Conservation (phyloP, 2,113 vertebrate genomes). For the Ochotona curzoniae region DNA sequence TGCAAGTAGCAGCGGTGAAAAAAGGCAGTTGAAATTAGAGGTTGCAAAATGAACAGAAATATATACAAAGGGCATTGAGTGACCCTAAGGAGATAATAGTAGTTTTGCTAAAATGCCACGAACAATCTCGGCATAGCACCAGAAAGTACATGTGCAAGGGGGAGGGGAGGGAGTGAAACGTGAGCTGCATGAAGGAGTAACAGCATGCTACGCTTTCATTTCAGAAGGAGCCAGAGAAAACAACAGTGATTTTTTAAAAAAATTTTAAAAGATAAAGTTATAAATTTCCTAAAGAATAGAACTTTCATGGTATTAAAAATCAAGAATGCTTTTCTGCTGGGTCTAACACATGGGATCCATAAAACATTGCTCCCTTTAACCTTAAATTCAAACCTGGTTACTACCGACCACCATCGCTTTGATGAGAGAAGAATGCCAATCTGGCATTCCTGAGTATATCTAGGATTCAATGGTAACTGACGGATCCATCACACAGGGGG, state of each 20-base stretch:
- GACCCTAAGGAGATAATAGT: neutral
- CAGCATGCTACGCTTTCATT: conserved; percentile 7
- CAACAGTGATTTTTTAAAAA: neutral
- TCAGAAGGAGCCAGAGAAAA: neutral
- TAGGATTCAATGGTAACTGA: neutral
- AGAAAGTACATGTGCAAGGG: neutral
- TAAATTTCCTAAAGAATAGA: neutral
- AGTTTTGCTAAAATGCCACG: neutral
- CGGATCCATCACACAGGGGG: neutral
- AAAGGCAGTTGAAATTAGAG: neutral
- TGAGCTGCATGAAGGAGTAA: neutral
- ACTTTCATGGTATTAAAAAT: conserved; percentile 6
- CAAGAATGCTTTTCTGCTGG: neutral
- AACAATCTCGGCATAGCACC: neutral
- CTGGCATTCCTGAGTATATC: neutral
- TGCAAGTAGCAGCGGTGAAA: neutral
- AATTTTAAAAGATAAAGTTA: conserved; percentile 20
- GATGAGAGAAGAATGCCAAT: neutral
- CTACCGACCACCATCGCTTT: neutral
- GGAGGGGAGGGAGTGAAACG: neutral
- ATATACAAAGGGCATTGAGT: neutral
- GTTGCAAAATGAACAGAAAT: conserved; percentile 1
- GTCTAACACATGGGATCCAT: neutral
- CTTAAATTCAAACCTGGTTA: conserved; percentile 32
- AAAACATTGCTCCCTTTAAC: conserved; percentile 5